Percentiles rank a stretch among this genome's conserved stretches.
Evolutionary conservation across 2,888 invertebrate genomes (phyloP).

Genomic region (Loripinus fragilis): DNA sequence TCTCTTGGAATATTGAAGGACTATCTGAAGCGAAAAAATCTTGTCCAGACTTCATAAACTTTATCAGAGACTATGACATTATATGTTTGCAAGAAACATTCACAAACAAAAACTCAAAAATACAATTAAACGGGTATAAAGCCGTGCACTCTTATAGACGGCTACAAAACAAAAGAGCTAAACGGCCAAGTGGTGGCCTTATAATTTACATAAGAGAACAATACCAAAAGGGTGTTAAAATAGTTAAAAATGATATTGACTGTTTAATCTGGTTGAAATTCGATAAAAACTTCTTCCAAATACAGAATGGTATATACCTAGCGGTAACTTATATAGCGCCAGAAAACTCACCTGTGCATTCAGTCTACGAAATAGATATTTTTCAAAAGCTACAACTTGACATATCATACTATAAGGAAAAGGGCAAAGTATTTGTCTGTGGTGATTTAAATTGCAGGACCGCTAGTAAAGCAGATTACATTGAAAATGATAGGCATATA

Average conservation of each 20-base stretch:
- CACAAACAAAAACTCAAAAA: conserved; percentile 9
- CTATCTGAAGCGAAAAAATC: conserved; percentile 5
- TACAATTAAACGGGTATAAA: not conserved
- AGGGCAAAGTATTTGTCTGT: no score
- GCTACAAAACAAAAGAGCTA: not conserved
- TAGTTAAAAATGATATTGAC: not conserved
- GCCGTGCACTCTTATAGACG: conserved; percentile 22
- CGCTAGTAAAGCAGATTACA: no score
- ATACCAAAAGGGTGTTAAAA: not conserved
- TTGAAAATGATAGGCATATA: no score
- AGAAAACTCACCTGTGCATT: not conserved
- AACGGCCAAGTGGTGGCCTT: not conserved
- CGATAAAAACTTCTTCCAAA: conserved; percentile 1
- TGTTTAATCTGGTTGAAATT: conserved; percentile 1
- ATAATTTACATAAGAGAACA: not conserved
- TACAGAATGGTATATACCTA: not conserved
- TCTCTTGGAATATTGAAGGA: conserved; percentile 19
- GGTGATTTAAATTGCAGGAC: no score
- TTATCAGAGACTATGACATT: conserved; percentile 7
- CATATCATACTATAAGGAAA: no score
- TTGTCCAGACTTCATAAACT: conserved; percentile 3
- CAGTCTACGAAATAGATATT: no score
- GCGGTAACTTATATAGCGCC: not conserved
- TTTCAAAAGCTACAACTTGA: no score
- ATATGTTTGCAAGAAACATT: conserved; percentile 9